A percentile compares a stretch with the other conserved stretches of the same genome.
Conservation (phyloP, 2,797 vertebrate genomes). For the Odontamblyopus rebecca region DNA sequence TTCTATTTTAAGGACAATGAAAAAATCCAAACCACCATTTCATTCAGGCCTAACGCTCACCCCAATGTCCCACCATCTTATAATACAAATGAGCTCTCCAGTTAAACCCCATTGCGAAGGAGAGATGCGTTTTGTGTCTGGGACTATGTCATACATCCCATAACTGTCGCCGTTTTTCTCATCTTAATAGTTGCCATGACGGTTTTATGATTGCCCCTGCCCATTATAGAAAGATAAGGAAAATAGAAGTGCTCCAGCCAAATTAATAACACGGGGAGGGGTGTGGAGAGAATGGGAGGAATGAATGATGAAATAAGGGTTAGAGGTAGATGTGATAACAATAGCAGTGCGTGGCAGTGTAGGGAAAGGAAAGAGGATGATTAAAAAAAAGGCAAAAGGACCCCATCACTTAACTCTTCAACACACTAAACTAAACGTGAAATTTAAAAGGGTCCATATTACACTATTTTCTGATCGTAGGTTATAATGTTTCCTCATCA, state of each 20-base stretch:
- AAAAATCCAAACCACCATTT: background rate
- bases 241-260: conserved; percentile 58
- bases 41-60: conserved; percentile 9
- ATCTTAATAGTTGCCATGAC: conserved; percentile 59
- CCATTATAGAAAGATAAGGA: conserved; percentile 69
- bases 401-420: background rate
- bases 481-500: too few species aligned
- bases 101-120: conserved; percentile 29
- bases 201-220: conserved; percentile 71
- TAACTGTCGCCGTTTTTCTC: conserved; percentile 68
- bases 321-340: conserved; percentile 49
- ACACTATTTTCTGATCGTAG: too few species aligned
- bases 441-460: too few species aligned
- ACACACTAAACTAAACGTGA: too few species aligned
- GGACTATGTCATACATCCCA: conserved; percentile 53
- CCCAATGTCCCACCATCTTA: background rate
- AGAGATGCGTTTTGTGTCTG: conserved; percentile 58
- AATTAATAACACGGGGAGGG: conserved; percentile 52
- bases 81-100: conserved; percentile 16
- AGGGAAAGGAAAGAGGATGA: background rate
- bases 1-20: too few species aligned
- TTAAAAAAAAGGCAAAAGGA: background rate
- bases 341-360: conserved; percentile 27
- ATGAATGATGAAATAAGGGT: conserved; percentile 25
- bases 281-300: conserved; percentile 26